Evolutionary conservation across 2,113 vertebrate species (phyloP).

Genomic region (Ornithorhynchus anatinus): DNA sequence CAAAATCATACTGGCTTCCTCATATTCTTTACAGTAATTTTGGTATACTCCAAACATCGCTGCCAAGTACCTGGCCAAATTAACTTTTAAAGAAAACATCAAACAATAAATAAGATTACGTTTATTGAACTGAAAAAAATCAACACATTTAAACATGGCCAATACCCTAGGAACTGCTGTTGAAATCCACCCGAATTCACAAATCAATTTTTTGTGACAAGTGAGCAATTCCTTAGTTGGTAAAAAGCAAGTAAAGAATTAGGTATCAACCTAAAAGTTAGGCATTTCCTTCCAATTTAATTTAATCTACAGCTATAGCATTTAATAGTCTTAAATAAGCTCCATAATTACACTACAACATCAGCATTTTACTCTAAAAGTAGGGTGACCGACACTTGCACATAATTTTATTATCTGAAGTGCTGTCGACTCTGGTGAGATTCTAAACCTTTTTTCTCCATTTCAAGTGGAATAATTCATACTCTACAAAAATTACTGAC

Average conservation of each 20-base stretch:
- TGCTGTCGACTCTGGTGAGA: slow-evolving; percentile 30
- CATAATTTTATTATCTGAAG: slow-evolving; percentile 28
- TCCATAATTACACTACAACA: slow-evolving; percentile 9
- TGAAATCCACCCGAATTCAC: slow-evolving; percentile 20
- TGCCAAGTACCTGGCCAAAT: no score
- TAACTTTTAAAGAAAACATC: slow-evolving; percentile 36
- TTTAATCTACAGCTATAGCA: slow-evolving; percentile 39
- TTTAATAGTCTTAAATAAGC: slow-evolving; percentile 2
- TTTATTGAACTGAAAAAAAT: slow-evolving; percentile 65
- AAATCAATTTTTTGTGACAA: slow-evolving; percentile 29
- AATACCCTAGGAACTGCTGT: slow-evolving; percentile 43
- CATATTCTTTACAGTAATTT: no score
- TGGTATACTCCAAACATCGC: no score
- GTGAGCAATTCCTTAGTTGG: slow-evolving; percentile 32
- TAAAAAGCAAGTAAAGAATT: slow-evolving; percentile 21
- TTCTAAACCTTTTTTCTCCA: slow-evolving; percentile 16
- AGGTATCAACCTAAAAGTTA: not conserved
- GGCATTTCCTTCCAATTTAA: slow-evolving; percentile 39
- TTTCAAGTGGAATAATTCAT: slow-evolving; percentile 28
- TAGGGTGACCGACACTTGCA: slow-evolving; percentile 15
- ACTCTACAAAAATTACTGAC: slow-evolving; percentile 33
- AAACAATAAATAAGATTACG: slow-evolving; percentile 47
- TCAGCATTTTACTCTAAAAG: slow-evolving; percentile 30
- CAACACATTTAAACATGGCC: slow-evolving; percentile 52
- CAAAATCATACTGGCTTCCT: no score